Conservation (phyloP, 2,797 vertebrate genomes). For the Phrynocephalus guinanensis region DNA sequence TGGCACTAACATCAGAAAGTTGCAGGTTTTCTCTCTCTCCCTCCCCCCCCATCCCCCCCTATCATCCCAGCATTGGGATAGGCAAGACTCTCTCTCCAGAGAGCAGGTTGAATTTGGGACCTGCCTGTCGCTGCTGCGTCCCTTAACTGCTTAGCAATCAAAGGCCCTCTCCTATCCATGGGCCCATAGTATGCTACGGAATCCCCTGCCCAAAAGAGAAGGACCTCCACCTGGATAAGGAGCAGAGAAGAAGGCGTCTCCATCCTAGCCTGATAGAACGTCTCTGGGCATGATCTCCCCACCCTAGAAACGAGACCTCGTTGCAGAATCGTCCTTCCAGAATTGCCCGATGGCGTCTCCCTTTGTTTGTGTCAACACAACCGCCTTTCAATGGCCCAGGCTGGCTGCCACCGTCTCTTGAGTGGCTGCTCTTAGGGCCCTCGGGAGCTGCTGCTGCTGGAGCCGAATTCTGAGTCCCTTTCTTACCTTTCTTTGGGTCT, state of each 20-base stretch:
- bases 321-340: not conserved
- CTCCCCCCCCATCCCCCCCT: too few relatives aligned
- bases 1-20: not conserved
- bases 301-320: not conserved
- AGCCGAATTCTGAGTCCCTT: conserved; percentile 41
- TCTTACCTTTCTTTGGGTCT: conserved; percentile 75
- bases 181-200: too few relatives aligned
- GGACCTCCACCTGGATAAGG: not conserved
- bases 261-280: not conserved
- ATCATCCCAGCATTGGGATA: not conserved
- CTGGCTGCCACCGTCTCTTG: too few relatives aligned
- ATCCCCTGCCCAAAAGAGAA: not conserved
- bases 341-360: not conserved
- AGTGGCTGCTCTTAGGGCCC: too few relatives aligned
- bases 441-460: not conserved
- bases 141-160: not conserved
- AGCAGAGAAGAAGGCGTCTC: not conserved
- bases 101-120: not conserved
- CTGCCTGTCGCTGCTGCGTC: not conserved
- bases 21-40: not conserved
- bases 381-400: too few relatives aligned
- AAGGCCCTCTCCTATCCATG: not conserved
- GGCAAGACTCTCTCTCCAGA: too few relatives aligned
- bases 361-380: not conserved
- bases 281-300: not conserved